Base-by-base conservation (phyloP, 2,113 vertebrate species). In the Recurvirostra avosetta region DNA sequence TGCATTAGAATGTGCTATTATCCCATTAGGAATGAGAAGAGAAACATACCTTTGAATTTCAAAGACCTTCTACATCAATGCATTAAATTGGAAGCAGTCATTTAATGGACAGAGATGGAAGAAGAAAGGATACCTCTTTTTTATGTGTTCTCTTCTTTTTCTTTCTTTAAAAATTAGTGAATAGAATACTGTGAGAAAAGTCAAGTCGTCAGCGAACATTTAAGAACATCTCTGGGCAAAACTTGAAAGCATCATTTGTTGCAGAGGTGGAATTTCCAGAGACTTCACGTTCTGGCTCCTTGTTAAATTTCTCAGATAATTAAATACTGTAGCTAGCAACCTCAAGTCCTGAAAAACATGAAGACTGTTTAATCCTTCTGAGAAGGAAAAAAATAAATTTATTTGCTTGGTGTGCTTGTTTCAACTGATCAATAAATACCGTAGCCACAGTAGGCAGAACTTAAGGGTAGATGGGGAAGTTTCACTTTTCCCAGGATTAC, bases 1-100 rank as follows among this genome's bases (percentile, higher is more conserved):
- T 96, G 92, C 96, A 96, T 98, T 97, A 97, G 80, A 68, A 87
- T 82, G 63, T 96, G 90, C 86, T 97, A 96, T 98, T 98, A 97
- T 97, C 82, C 97, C 95, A 96, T 97, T 96, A 97, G 71, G 20
- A 78, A 65, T 71, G 45, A 85, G 71, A 96, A 96, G 81, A 95
- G 94, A 96, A 97, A 96, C 71, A 86, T 88, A 97, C 66, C 77
- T 96, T 96, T 96, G 95, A 95, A 97, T 97, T 96, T 96, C 94
- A 97, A 97, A 97, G 92, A 80, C 89, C 94, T 97, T 97, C 85
- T 74, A 55, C 83, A 95, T 95, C 90, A 91, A 58, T 91, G 76
- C 65, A 74, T 66, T 97, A 87, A 97, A 97, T 86, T 83, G 32
- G 82, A 96, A 96, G 89, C 89, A 86, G 87, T 75, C 41, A 68